A percentile compares a stretch with the other conserved stretches of the same genome.
Conservation (phyloP, 2,888 invertebrate species). For the Trichogramma evanescens region DNA sequence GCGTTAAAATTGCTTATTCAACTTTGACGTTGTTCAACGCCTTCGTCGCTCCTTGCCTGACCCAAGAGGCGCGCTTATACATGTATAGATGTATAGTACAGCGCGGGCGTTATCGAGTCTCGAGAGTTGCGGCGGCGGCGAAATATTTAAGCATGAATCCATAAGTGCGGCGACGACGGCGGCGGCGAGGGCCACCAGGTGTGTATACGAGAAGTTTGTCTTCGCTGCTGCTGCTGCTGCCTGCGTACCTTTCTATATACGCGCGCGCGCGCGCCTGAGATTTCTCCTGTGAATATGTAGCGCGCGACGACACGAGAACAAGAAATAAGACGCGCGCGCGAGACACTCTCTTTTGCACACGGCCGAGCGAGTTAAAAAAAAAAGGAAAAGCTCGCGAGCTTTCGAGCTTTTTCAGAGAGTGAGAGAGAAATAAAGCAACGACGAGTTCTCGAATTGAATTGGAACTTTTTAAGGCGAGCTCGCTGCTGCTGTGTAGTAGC, state of each 20-base stretch:
- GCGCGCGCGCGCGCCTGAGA: neutral
- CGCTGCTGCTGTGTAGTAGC: no score
- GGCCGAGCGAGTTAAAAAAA: neutral
- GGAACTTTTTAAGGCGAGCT: slow-evolving; percentile 5
- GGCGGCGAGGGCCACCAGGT: no score
- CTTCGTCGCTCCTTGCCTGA: no score
- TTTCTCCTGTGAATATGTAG: neutral
- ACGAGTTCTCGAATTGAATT: slow-evolving; percentile 7
- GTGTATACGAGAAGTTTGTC: slow-evolving; percentile 11
- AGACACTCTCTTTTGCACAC: neutral
- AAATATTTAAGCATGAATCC: neutral
- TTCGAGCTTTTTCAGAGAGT: neutral
- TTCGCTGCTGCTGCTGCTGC: no score
- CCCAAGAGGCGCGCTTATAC: no score
- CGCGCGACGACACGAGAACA: neutral
- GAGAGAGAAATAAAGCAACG: neutral
- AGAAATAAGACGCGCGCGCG: neutral
- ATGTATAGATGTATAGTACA: no score
- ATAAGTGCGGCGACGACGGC: neutral
- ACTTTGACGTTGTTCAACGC: neutral
- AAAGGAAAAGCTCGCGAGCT: neutral
- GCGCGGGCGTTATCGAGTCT: no score
- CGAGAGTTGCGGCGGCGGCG: neutral
- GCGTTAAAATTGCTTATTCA: slow-evolving; percentile 8
- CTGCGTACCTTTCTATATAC: no score